These are phyloP conservation scores for Diplogasteroides magnus DNA, from an alignment of 1,140 invertebrate genomes.

Conservation along the genomic window DNA sequence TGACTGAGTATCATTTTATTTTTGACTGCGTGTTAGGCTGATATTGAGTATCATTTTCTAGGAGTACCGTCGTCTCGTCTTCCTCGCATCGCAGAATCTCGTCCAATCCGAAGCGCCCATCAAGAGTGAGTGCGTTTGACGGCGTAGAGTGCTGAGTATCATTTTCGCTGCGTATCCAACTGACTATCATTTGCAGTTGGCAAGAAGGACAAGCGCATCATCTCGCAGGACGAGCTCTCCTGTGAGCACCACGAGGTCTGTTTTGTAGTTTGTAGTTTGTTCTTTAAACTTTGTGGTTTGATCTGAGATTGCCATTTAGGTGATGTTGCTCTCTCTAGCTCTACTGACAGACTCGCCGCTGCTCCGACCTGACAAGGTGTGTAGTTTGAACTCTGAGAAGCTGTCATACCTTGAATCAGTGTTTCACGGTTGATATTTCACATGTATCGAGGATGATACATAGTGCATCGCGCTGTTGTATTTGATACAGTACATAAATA, in stretches of 20 bases:
- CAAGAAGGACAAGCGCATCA: conserved; percentile 26
- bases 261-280: not conserved
- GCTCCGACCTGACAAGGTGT: not conserved
- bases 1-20: no score
- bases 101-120: conserved; percentile 46
- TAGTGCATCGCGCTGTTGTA: no score
- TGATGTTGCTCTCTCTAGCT: not conserved
- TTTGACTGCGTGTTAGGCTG: not conserved
- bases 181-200: conserved; percentile 16
- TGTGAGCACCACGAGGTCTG: conserved; percentile 42
- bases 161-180: conserved; percentile 8
- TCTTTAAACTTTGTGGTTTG: no score
- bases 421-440: no score
- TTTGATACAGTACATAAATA: no score
- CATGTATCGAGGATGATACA: no score
- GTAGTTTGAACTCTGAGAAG: no score
- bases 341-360: not conserved
- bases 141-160: conserved; percentile 13
- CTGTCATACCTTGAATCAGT: no score
- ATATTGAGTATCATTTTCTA: not conserved
- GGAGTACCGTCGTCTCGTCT: conserved; percentile 37
- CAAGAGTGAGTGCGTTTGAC: conserved; percentile 21
- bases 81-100: conserved; percentile 33
- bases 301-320: no score
- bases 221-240: conserved; percentile 32